Evolutionary conservation across 2,888 invertebrate species (phyloP).

Genomic region (Drosophila tripunctata): DNA sequence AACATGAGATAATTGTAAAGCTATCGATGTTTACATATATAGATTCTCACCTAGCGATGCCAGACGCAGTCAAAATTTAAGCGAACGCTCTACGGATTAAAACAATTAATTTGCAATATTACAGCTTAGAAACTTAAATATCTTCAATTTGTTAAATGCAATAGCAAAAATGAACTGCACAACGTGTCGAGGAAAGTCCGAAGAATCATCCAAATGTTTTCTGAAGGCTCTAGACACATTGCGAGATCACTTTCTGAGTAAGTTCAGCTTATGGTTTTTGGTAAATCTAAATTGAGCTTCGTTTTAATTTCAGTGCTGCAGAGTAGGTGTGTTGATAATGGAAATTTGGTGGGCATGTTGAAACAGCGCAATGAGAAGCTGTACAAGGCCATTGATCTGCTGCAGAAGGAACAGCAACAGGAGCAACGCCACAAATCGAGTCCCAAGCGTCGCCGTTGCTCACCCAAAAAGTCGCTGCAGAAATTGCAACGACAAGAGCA

Average conservation of each 20-base stretch:
- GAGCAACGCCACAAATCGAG: conserved; percentile 18
- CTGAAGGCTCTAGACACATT: conserved; percentile 64
- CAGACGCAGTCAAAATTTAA: background rate
- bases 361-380: conserved; percentile 63
- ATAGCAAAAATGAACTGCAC: conserved; percentile 54
- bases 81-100: background rate
- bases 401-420: conserved; percentile 27
- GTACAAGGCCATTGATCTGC: conserved; percentile 51
- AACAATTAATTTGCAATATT: background rate
- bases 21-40: background rate
- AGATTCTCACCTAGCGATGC: background rate
- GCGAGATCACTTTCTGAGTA: conserved; percentile 77
- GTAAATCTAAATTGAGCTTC: no score
- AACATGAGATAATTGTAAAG: background rate
- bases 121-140: background rate
- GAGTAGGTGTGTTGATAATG: conserved; percentile 32
- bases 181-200: conserved; percentile 43
- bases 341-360: conserved; percentile 40
- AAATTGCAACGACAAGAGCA: conserved; percentile 9
- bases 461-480: conserved; percentile 39
- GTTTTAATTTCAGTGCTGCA: conserved; percentile 50
- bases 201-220: conserved; percentile 41
- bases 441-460: conserved; percentile 38
- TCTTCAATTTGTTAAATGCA: background rate
- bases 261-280: conserved; percentile 9